Percentiles rank a stretch among this genome's conserved stretches.
Evolutionary conservation across 2,113 vertebrate genomes (phyloP).

Genomic region (Rhineura floridana): DNA sequence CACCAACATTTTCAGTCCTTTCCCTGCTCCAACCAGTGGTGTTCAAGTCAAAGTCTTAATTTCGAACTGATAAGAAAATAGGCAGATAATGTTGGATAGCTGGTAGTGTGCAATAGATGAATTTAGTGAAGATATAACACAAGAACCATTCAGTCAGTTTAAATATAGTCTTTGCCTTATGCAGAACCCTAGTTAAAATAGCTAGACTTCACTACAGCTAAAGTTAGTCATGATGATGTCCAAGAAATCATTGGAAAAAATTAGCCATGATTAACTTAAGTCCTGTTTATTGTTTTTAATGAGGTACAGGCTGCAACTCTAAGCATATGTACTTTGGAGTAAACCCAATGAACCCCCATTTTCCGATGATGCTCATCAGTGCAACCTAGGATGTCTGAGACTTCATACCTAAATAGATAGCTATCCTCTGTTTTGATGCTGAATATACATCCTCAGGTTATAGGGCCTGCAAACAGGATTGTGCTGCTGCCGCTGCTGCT

Average conservation of each 20-base stretch:
- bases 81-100: neutral
- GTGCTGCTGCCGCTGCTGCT: no score
- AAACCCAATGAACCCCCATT: no score
- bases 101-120: neutral
- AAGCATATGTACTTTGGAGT: neutral
- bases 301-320: neutral
- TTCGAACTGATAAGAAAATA: neutral
- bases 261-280: neutral
- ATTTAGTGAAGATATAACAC: neutral
- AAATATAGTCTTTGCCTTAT: neutral
- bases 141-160: neutral
- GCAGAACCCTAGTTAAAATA: neutral
- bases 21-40: neutral
- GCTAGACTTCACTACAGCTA: neutral
- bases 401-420: no score
- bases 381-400: no score
- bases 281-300: neutral
- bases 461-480: no score
- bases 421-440: no score
- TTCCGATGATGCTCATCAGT: no score
- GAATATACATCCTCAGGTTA: no score
- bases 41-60: slow-evolving; percentile 5
- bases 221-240: neutral
- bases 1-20: neutral
- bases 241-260: neutral